Base-by-base conservation (phyloP, 2,888 invertebrate species). In the Brachyopa scutellaris region DNA sequence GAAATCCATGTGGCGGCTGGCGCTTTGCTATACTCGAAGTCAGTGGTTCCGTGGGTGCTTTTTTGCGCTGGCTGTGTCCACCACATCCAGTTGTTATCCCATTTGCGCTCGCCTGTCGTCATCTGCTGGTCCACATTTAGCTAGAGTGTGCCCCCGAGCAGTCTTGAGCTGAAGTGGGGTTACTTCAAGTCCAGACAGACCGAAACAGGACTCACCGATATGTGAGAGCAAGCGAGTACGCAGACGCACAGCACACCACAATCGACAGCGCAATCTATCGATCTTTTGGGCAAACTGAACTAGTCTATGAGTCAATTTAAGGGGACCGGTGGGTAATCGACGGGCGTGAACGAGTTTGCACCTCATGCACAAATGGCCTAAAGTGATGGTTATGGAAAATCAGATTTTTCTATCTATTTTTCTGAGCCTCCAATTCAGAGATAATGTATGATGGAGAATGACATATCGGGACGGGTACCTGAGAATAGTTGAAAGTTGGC, bases 361-460 rank as follows among this genome's bases (percentile, higher is more conserved):
- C 83, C 78, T 83, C 66, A 83, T 83, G 66, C 70, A 61, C 73
- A 78, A 83, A 83, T 73, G 72, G 83, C 83, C 83, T 21, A 67
- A 62, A 69, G 72, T 73, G 78, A 82, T 76, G 80, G 61, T 49
- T 74, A 55, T 19, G 42, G 49, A 29, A 45, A 64, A 17, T 57
- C n/a, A 1, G 38, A 2, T 26, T 38, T 47, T 74, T 53, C 31
- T 72, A 19, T 62, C 23, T 66, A 42, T 53, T 23, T 61, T 61
- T 74, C 70, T 53, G 17, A 38, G 70, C n/a, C n/a, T 66, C 77
- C 77, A 70, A 77, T 77, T 77, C 47, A 40, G 38, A 49, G 82
- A 82, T 82, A 82, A 82, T 77, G 72, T 82, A 77, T 82, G 82
- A 82, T 61, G 77, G 59, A 70, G 77, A 82, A 82, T 82, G 82